These are phyloP conservation scores for Dermolepida albohirtum DNA, from an alignment of 2,888 invertebrate species.

Conservation along the genomic window DNA sequence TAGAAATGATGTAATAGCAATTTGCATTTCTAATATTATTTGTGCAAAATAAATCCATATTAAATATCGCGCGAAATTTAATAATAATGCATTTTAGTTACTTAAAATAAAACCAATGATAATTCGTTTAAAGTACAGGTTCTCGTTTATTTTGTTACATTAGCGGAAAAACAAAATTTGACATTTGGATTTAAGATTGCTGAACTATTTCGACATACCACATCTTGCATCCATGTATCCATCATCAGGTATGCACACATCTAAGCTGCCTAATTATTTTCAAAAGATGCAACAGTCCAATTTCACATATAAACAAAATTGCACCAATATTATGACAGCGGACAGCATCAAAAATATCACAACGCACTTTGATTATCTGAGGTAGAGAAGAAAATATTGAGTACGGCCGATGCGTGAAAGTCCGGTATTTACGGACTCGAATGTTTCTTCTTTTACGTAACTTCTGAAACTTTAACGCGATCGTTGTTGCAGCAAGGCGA, in stretches of 20 bases:
- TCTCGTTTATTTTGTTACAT: no score
- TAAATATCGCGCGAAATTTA: no score
- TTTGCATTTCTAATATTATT: no score
- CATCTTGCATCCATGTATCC: slow-evolving; percentile 65
- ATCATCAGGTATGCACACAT: slow-evolving; percentile 50
- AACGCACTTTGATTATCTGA: not conserved
- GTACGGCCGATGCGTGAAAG: not conserved
- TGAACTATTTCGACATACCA: slow-evolving; percentile 57
- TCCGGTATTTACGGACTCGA: slow-evolving; percentile 1
- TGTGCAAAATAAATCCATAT: no score
- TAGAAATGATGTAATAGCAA: no score
- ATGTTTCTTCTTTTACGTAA: slow-evolving; percentile 29
- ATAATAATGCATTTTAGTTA: no score
- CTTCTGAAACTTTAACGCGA: slow-evolving; percentile 17
- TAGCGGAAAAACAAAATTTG: no score
- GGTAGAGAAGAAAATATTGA: slow-evolving; percentile 4
- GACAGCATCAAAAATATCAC: not conserved
- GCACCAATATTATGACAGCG: not conserved
- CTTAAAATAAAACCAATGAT: no score
- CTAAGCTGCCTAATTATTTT: not conserved
- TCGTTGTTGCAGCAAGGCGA: slow-evolving; percentile 34
- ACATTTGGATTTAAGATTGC: no score
- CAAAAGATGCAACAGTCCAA: not conserved
- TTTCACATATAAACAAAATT: not conserved
- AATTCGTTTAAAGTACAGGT: no score